Evolutionary conservation across 1,140 invertebrate species (phyloP), one percentile per base, ranked within the genome.

Genomic region (Penaeus chinensis): DNA sequence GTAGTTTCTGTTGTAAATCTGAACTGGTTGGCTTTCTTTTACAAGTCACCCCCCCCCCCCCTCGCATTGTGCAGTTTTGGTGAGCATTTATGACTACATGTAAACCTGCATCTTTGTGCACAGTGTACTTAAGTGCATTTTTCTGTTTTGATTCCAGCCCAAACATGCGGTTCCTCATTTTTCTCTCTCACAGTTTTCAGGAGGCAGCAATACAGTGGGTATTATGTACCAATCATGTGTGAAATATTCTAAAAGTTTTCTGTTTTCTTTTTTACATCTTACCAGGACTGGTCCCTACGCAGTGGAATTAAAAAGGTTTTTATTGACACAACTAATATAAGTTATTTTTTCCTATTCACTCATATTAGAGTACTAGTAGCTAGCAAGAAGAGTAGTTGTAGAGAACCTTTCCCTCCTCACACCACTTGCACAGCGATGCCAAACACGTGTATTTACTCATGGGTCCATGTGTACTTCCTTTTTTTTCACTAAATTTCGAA

Each of bases 231-330:
- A 79, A 24, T 47, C 69, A 32, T 85, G 19, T 80, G 22, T 80
- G 65, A 84, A 74, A 22, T 84, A 16, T 82, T 82, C 79, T 82
- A 74, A 74, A 74, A 37, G 71, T 74, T 32, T 74, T 27, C 79
- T 62, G 32, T 42, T 87, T 65, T 87, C 81, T 87, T 82, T 78
- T 82, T 82, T 76, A 82, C 80, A 87, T 87, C 89, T 87, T 63
- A 82, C 86, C 89, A 89, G 89, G 89, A 89, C 82, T 89, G 89
- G 89, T 89, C 89, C 63, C 89, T 89, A 74, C 89, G 89, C 69
- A 87, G 89, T 87, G 86, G 89, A 84, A 77, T 89, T 71, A 89
- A 89, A 89, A 89, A 89, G 89, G 89, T 89, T 87, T 82, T 87
- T 84, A 84, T 87, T 86, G 65, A 82, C 79, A 62, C 84, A 87